phyloP scores from a whole-genome alignment of 2,113 vertebrate species.

The Oreochromis niloticus region DNA sequence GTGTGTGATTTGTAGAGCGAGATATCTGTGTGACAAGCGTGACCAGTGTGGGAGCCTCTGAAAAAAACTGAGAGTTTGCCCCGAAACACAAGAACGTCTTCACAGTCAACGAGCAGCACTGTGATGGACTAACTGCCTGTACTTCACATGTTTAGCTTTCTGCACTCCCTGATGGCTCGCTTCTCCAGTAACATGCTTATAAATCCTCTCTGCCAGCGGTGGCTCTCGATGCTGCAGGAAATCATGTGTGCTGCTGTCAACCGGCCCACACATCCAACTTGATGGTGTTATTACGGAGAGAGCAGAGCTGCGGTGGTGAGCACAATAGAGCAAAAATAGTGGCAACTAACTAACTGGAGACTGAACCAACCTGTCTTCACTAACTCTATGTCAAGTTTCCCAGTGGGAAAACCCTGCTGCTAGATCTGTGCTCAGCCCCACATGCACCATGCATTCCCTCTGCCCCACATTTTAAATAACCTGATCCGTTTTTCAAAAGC shows the following conservation, averaged over 20 bases:
- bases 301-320: not conserved
- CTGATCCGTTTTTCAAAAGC: not conserved
- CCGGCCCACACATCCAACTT: not conserved
- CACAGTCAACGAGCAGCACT: not conserved
- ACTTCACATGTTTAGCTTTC: not conserved
- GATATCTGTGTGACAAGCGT: constrained; percentile 57
- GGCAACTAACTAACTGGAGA: not conserved
- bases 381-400: not conserved
- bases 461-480: not conserved
- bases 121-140: not conserved
- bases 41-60: constrained; percentile 33
- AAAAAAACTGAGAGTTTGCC: not conserved
- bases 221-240: not conserved
- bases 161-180: not conserved
- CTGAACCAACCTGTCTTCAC: not conserved
- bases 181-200: not conserved
- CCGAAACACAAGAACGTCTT: constrained; percentile 4
- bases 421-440: not conserved
- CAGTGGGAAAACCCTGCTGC: not conserved
- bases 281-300: not conserved
- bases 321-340: not conserved
- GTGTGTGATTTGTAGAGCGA: constrained; percentile 32
- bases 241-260: not conserved
- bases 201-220: not conserved
- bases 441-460: not conserved